A percentile compares a stretch with the other conserved stretches of the same genome.
These are phyloP conservation scores for Desoria tigrina DNA, from an alignment of 2,888 invertebrate genomes.

Conservation along the genomic window DNA sequence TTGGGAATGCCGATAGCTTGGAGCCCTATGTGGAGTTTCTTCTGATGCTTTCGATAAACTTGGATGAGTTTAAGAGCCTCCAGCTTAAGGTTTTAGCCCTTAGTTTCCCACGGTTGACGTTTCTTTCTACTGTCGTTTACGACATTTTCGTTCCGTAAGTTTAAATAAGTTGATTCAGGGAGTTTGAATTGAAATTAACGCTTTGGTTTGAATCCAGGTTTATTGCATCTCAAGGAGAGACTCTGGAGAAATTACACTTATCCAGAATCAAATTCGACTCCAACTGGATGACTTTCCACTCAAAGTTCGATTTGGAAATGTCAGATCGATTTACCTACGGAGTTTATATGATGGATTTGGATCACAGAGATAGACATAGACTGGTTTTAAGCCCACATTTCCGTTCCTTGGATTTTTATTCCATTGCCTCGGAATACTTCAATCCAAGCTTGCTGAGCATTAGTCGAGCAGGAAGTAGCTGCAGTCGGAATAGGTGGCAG, in stretches of 20 bases:
- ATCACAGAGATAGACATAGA: background rate
- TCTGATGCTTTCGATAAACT: background rate
- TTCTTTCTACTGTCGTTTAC: background rate
- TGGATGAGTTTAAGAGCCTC: background rate
- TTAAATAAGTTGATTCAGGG: too few species aligned
- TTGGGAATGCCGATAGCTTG: background rate
- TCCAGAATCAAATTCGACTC: constrained; percentile 8
- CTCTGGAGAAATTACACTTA: background rate
- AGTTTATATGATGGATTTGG: constrained; percentile 10
- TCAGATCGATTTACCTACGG: background rate
- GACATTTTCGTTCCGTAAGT: constrained; percentile 5
- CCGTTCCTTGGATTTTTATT: background rate
- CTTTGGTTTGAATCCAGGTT: too few species aligned
- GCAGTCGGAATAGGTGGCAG: background rate
- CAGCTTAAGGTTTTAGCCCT: constrained; percentile 1
- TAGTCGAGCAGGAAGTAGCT: too few species aligned
- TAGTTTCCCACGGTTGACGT: background rate
- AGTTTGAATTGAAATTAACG: too few species aligned
- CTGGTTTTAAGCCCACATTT: background rate
- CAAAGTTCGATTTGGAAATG: background rate
- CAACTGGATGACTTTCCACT: background rate
- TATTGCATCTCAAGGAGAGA: constrained; percentile 3
- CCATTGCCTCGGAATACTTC: background rate
- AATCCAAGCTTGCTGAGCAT: too few species aligned
- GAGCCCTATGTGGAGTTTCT: constrained; percentile 8